phyloP scores from a whole-genome alignment of 2,888 invertebrate genomes.

The Auanema freiburgensis region DNA sequence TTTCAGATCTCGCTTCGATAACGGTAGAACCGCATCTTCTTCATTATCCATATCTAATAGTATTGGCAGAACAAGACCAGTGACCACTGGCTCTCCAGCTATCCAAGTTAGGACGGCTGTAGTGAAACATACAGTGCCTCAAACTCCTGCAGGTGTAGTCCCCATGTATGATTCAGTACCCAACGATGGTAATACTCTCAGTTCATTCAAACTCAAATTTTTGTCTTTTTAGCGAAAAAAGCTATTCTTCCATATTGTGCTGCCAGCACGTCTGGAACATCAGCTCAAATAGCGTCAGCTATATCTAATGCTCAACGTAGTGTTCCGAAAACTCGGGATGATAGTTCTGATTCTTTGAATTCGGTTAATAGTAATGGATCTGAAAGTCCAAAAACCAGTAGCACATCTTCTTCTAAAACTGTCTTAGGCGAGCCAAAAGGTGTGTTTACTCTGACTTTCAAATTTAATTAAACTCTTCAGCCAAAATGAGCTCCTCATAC shows the following conservation, averaged over 20 bases:
- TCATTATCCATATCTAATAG: no score
- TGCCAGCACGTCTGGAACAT: constrained; percentile 17
- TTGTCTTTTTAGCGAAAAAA: no score
- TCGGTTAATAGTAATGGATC: constrained; percentile 40
- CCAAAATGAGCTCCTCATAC: constrained; percentile 53
- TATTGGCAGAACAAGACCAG: no score
- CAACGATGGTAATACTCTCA: no score
- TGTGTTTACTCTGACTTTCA: constrained; percentile 4
- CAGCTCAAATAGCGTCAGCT: constrained; percentile 15
- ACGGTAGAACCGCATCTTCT: no score
- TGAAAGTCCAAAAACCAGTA: constrained; percentile 7
- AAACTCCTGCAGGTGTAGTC: no score
- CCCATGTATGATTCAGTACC: no score
- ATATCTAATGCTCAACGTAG: background rate
- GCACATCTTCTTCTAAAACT: constrained; percentile 1
- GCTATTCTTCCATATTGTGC: constrained; percentile 6
- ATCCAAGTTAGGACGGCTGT: no score
- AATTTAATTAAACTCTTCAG: constrained; percentile 26
- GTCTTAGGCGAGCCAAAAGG: constrained; percentile 5
- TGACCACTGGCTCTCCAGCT: no score
- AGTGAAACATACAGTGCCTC: no score
- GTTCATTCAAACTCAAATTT: no score
- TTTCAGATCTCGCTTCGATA: no score
- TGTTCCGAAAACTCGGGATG: constrained; percentile 16
- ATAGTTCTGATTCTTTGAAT: constrained; percentile 51